Evolutionary conservation across 2,113 vertebrate genomes (phyloP), one percentile per base, ranked within the genome.

Genomic region (Capreolus pygargus): DNA sequence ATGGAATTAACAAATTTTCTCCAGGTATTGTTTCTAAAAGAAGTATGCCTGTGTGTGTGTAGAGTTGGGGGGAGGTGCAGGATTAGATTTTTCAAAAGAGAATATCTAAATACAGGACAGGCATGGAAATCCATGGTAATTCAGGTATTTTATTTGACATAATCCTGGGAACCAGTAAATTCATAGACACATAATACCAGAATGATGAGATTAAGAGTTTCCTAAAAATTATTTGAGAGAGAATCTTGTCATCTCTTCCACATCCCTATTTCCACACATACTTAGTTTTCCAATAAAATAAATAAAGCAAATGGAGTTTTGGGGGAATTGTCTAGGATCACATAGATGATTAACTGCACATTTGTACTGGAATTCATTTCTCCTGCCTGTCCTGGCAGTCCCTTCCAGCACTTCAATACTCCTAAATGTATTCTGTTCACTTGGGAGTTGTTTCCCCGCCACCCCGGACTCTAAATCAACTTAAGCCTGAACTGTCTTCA

Each of bases 31-130:
- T 28, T 54, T 91, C 33, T 58, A 76, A 85, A 47, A n/a, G 55
- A 86, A 23, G 64, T 10, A 10, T 67, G 64, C n/a, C 16, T 39
- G 10, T 54, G 8, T 33, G 9, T 57, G 23, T 11, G 50, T 3
- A 12, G 14, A 6, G 7, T 12, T 19, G 1, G 16, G 15, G 2
- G 6, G 0, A 50, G 5, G 15, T 36, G 4, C 39, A 58, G 7
- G 45, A 50, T 23, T 74, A 36, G 7, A 82, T 84, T 78, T 64
- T 89, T 93, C 54, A 45, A 70, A 90, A 81, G 27, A 67, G 14
- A 76, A 21, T 5, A 36, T 39, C 7, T 52, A 79, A 60, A 70
- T 39, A 7, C 13, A 36, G 39, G 33, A 13, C 1, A 30, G 23
- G 4, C 5, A 7, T 28, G 36, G 14, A 43, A 52, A 87, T 15